Evolutionary conservation across 2,888 invertebrate genomes (phyloP).

Genomic region (Sinopyrophorus schimmeli): DNA sequence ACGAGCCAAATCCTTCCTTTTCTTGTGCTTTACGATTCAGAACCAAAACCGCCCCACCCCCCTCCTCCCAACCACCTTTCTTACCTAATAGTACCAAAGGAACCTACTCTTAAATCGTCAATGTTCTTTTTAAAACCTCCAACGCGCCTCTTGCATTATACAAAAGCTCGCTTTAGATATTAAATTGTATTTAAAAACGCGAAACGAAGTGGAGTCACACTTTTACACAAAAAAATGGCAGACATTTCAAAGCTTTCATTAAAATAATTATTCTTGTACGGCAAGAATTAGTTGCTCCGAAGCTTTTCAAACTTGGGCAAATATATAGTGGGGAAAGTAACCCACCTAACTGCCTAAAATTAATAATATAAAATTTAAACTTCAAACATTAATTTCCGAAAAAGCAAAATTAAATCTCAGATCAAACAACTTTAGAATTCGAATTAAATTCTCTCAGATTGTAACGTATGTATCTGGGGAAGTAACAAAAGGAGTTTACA

Average conservation of each 20-base stretch:
- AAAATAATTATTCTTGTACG: background rate
- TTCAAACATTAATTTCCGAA: too few relatives aligned
- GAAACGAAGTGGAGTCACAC: background rate
- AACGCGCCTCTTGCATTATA: background rate
- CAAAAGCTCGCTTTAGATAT: background rate
- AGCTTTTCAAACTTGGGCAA: too few relatives aligned
- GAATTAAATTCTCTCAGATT: too few relatives aligned
- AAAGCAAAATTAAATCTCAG: too few relatives aligned
- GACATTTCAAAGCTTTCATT: background rate
- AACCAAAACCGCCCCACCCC: constrained; percentile 19
- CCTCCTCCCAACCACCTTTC: too few relatives aligned
- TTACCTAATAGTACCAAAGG: too few relatives aligned
- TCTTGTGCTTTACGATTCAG: constrained; percentile 33
- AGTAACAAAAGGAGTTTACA: constrained; percentile 7
- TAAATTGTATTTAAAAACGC: too few relatives aligned
- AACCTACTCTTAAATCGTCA: constrained; percentile 19
- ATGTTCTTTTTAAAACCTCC: constrained; percentile 22
- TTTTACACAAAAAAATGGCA: background rate
- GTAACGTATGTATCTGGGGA: constrained; percentile 1
- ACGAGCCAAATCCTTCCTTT: constrained; percentile 36
- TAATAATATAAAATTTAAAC: too few relatives aligned
- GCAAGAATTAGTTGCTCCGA: too few relatives aligned
- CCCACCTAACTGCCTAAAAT: too few relatives aligned
- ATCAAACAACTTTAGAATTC: too few relatives aligned
- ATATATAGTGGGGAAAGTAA: too few relatives aligned